These are phyloP conservation scores for Brachyptera putata DNA, from an alignment of 2,888 invertebrate species.

Conservation along the genomic window DNA sequence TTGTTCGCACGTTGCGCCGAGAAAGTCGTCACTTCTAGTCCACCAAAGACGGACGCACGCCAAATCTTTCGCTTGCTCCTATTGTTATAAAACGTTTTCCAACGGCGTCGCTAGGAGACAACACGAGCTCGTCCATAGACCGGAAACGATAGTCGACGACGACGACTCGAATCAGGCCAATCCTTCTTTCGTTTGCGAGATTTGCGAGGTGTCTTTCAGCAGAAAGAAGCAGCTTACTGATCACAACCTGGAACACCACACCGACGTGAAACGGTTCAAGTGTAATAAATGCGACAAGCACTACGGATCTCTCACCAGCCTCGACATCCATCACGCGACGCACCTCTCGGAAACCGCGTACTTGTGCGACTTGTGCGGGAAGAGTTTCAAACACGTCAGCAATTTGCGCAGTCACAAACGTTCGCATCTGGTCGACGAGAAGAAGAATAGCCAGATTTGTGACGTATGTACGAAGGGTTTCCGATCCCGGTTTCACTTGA, in stretches of 20 bases:
- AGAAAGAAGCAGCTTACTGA: constrained; percentile 37
- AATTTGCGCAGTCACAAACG: constrained; percentile 42
- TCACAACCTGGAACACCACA: constrained; percentile 38
- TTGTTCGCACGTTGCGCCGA: constrained; percentile 19
- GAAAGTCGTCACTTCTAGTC: constrained; percentile 17
- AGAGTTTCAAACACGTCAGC: constrained; percentile 43
- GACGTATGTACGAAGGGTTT: constrained; percentile 47
- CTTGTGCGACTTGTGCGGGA: constrained; percentile 44
- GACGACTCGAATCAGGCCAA: background rate
- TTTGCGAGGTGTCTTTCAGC: constrained; percentile 27
- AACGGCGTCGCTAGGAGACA: constrained; percentile 1
- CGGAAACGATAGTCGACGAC: background rate
- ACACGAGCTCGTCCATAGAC: constrained; percentile 22
- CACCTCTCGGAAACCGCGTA: constrained; percentile 38
- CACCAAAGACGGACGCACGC: constrained; percentile 23
- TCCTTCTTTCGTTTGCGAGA: constrained; percentile 27
- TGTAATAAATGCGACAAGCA: constrained; percentile 40
- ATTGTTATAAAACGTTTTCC: constrained; percentile 24
- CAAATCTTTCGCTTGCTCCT: constrained; percentile 18
- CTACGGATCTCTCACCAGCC: constrained; percentile 40
- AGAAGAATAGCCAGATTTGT: constrained; percentile 44
- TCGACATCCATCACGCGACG: constrained; percentile 42
- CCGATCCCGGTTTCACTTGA: constrained; percentile 47
- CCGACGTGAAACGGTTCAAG: constrained; percentile 36
- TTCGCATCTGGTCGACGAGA: constrained; percentile 40